phyloP scores from a whole-genome alignment of 2,113 vertebrate species.

The Candoia aspera region DNA sequence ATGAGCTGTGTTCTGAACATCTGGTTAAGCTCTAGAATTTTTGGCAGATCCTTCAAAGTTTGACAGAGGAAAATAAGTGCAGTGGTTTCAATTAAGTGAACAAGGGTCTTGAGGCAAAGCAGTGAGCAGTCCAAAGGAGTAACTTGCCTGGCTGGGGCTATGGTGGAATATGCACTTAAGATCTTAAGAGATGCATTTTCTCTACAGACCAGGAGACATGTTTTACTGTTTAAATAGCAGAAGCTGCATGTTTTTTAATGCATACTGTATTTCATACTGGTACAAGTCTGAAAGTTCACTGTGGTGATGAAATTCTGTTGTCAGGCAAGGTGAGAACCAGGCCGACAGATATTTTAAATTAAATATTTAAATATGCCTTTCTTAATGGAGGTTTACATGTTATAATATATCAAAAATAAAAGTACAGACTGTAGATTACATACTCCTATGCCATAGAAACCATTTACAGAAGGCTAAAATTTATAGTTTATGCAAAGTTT shows the following conservation, averaged over 20 bases:
- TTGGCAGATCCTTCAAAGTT: not conserved
- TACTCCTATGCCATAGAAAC: not conserved
- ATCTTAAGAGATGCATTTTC: constrained; percentile 8
- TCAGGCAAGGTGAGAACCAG: not conserved
- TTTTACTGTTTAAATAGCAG: not conserved
- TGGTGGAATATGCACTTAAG: not conserved
- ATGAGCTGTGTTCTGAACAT: not conserved
- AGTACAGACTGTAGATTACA: not conserved
- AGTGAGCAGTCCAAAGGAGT: not conserved
- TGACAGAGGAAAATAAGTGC: constrained; percentile 1
- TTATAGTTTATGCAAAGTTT: not conserved
- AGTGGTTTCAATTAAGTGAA: constrained; percentile 18
- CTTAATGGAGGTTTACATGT: not conserved
- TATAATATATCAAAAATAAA: not conserved
- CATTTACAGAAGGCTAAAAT: not conserved
- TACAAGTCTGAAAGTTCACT: not conserved
- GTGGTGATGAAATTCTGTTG: not conserved
- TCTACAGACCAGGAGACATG: not conserved
- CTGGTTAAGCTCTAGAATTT: constrained; percentile 16
- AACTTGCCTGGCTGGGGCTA: not conserved
- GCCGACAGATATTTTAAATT: not conserved
- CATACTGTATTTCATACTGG: not conserved
- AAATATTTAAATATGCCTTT: not conserved
- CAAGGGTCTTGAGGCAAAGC: not conserved
- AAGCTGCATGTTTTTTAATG: not conserved